Conservation (phyloP, 2,888 invertebrate genomes). For the Idaea aversata region DNA sequence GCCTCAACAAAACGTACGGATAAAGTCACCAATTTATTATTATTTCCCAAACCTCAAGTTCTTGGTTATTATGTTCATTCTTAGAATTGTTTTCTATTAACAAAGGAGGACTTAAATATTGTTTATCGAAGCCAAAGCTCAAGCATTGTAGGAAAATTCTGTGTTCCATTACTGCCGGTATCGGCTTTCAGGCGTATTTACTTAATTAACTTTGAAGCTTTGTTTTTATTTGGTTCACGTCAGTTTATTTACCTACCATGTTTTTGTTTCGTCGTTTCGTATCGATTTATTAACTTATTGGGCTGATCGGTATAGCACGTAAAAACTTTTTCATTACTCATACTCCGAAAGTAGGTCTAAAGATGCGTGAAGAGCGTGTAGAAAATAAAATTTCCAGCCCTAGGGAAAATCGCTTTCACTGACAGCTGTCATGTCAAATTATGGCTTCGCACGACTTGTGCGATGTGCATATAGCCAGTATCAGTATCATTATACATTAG, state of each 20-base stretch:
- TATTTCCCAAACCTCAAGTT: background rate
- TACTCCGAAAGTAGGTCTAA: too few relatives aligned
- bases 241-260: background rate
- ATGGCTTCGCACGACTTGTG: too few relatives aligned
- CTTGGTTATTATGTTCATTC: background rate
- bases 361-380: too few relatives aligned
- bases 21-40: background rate
- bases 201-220: slow-evolving; percentile 6
- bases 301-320: background rate
- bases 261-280: background rate
- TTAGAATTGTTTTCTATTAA: background rate
- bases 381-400: too few relatives aligned
- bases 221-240: background rate
- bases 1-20: background rate
- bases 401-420: too few relatives aligned
- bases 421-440: too few relatives aligned
- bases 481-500: too few relatives aligned
- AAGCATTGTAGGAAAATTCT: background rate
- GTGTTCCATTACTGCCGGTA: background rate
- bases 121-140: background rate
- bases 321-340: background rate
- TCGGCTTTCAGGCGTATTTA: slow-evolving; percentile 13
- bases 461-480: too few relatives aligned
- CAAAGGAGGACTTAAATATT: background rate
- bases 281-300: background rate